These are phyloP conservation scores for Odocoileus hemionus DNA, from an alignment of 2,113 vertebrate species.

Conservation along the genomic window DNA sequence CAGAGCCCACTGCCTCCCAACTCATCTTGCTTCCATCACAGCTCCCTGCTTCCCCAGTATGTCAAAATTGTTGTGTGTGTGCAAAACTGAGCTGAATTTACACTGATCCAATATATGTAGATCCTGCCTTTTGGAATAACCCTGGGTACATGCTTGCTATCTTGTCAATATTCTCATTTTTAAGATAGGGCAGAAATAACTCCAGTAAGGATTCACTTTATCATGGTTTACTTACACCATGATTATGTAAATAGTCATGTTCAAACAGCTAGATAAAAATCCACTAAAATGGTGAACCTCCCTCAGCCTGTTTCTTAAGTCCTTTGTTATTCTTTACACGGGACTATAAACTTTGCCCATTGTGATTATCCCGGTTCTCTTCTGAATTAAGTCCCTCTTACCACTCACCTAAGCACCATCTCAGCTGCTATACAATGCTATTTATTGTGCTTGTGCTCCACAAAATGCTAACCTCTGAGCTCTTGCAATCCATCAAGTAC, in stretches of 20 bases:
- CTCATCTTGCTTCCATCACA: background rate
- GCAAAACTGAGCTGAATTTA: background rate
- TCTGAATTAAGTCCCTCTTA: background rate
- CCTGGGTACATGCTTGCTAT: background rate
- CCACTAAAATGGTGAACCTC: background rate
- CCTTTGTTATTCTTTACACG: background rate
- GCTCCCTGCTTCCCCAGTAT: background rate
- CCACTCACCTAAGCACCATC: background rate
- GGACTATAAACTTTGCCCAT: background rate
- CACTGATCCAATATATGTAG: background rate
- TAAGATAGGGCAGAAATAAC: background rate
- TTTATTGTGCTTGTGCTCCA: background rate
- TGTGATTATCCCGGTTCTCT: background rate
- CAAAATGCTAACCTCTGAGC: background rate
- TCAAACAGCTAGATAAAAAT: background rate
- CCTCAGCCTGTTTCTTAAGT: background rate
- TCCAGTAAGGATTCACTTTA: background rate
- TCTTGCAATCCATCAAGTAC: background rate
- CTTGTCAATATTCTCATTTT: background rate
- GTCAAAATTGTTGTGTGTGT: background rate
- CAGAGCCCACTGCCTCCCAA: background rate
- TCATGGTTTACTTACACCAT: background rate
- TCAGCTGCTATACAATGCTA: background rate
- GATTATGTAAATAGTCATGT: background rate
- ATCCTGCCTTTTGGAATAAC: background rate